Percentiles rank a stretch among this genome's conserved stretches.
phyloP scores from a whole-genome alignment of 2,888 invertebrate genomes.

The Drosophila engyochracea region DNA sequence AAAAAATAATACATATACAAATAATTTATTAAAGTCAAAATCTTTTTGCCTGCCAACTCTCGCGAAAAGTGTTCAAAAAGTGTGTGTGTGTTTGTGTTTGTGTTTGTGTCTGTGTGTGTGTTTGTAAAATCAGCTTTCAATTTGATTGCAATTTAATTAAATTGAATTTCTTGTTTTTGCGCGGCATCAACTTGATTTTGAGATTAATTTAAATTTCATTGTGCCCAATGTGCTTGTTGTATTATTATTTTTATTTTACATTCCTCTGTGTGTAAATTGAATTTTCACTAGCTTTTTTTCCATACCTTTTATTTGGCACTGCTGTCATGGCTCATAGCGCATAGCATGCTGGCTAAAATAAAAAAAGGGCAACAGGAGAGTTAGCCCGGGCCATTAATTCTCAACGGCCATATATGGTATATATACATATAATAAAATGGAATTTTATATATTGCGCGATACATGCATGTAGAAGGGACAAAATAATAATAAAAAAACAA shows the following conservation, averaged over 20 bases:
- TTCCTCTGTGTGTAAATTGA: conserved; percentile 59
- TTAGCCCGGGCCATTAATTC: conserved; percentile 58
- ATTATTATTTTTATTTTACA: conserved; percentile 3
- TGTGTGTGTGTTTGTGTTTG: neutral
- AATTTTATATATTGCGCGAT: conserved; percentile 32
- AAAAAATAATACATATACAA: conserved; percentile 15
- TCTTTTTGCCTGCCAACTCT: neutral
- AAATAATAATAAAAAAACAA: conserved; percentile 4
- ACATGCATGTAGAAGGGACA: neutral
- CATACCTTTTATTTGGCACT: neutral
- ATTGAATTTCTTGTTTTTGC: conserved; percentile 31
- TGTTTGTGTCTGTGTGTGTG: neutral
- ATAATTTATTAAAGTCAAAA: neutral
- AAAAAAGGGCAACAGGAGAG: conserved; percentile 13
- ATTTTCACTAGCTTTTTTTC: conserved; percentile 52
- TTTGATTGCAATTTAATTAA: conserved; percentile 39
- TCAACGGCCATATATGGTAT: conserved; percentile 36
- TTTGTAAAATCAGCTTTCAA: conserved; percentile 7
- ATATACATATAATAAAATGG: conserved; percentile 15
- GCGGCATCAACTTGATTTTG: conserved; percentile 49
- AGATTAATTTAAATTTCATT: conserved; percentile 52
- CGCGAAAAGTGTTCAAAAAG: neutral
- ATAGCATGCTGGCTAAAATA: conserved; percentile 4
- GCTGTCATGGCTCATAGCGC: conserved; percentile 29
- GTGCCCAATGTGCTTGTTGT: neutral